Evolutionary conservation across 2,888 invertebrate genomes (phyloP).

Genomic region (Mythimna vitellina): DNA sequence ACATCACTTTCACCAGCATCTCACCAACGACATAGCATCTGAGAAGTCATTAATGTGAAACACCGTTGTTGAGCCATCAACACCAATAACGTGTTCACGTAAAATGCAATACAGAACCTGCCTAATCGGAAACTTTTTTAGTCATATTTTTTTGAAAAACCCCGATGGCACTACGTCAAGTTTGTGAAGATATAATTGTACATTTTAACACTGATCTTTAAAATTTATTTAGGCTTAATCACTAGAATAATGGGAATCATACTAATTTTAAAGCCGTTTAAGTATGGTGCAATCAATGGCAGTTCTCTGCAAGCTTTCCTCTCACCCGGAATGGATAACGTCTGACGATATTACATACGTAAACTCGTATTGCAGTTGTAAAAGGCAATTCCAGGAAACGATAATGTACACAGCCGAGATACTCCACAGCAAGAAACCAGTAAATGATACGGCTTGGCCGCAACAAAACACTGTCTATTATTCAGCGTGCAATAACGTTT

Average conservation of each 20-base stretch:
- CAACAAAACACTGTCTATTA: constrained; percentile 60
- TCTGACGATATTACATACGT: constrained; percentile 44
- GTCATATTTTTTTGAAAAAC: constrained; percentile 24
- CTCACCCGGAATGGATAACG: constrained; percentile 44
- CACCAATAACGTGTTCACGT: constrained; percentile 37
- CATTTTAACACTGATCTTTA: constrained; percentile 11
- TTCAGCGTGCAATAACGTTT: constrained; percentile 61
- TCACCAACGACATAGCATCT: constrained; percentile 55
- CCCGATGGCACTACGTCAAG: constrained; percentile 11
- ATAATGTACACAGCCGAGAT: constrained; percentile 56
- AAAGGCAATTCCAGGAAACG: constrained; percentile 59
- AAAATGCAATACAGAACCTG: constrained; percentile 25
- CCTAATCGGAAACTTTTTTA: constrained; percentile 10
- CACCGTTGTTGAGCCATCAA: constrained; percentile 40
- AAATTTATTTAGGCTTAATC: constrained; percentile 6
- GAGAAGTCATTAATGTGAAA: constrained; percentile 56
- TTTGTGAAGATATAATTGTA: constrained; percentile 15
- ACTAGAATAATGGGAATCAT: background rate
- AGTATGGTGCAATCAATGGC: background rate
- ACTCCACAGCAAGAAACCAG: constrained; percentile 54
- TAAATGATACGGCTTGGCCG: constrained; percentile 48
- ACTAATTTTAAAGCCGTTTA: constrained; percentile 9
- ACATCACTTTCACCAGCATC: constrained; percentile 74
- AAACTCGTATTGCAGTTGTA: constrained; percentile 49
- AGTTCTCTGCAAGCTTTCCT: constrained; percentile 7